Evolutionary conservation across 2,113 vertebrate species (phyloP).

Genomic region (Mirounga angustirostris): DNA sequence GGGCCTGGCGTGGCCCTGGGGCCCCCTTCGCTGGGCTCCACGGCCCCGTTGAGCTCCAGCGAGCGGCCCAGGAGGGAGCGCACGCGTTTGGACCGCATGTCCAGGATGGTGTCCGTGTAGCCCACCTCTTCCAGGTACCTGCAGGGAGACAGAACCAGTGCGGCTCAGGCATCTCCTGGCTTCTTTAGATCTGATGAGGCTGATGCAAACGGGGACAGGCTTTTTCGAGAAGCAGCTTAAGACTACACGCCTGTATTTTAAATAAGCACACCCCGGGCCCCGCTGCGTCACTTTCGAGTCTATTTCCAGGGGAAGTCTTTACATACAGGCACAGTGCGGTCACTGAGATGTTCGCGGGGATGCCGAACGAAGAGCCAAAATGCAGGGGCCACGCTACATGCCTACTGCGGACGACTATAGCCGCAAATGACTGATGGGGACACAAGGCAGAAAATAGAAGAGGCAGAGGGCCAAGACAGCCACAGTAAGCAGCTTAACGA

Average conservation of each 20-base stretch:
- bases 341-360: not conserved
- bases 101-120: constrained; percentile 95
- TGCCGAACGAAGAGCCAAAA: not conserved
- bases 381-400: not conserved
- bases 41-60: constrained; percentile 90
- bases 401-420: not conserved
- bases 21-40: constrained; percentile 83
- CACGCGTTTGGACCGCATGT: constrained; percentile 94
- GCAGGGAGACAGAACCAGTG: not conserved
- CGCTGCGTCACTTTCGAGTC: not conserved
- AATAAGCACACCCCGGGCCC: not conserved
- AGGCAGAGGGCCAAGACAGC: not conserved
- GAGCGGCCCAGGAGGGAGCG: constrained; percentile 93
- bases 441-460: not conserved
- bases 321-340: not conserved
- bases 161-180: fast-evolving
- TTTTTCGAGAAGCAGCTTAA: not conserved
- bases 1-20: constrained; percentile 43
- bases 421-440: not conserved
- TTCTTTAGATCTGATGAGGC: fast-evolving
- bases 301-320: not conserved
- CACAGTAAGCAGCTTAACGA: fast-evolving
- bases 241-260: not conserved
- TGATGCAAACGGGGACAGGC: not conserved
- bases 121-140: constrained; percentile 96